Evolutionary conservation across 2,113 vertebrate species (phyloP).

Genomic region (Aythya baeri): DNA sequence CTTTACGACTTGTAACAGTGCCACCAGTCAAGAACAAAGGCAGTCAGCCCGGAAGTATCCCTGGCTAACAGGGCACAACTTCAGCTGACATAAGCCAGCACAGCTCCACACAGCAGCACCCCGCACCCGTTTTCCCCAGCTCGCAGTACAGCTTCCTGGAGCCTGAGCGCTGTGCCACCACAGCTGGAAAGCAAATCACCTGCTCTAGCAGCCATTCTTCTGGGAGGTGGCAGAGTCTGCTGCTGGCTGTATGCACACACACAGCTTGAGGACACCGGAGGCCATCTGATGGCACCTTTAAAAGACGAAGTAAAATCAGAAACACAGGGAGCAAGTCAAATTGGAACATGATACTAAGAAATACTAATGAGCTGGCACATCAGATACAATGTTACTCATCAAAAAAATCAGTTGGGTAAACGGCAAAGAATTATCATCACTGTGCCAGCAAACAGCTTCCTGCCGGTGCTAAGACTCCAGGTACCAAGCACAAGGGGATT

Average conservation of each 20-base stretch:
- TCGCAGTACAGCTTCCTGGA: not conserved
- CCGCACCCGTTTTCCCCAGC: not conserved
- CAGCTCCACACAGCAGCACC: not conserved
- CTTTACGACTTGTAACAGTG: not conserved
- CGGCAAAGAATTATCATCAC: constrained; percentile 44
- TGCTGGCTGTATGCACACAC: not conserved
- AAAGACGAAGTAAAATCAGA: not conserved
- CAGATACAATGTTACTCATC: constrained; percentile 43
- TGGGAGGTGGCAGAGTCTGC: not conserved
- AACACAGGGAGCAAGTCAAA: not conserved
- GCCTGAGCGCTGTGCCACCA: too few relatives aligned
- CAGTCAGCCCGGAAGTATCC: not conserved
- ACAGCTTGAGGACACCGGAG: not conserved
- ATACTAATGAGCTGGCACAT: constrained; percentile 7
- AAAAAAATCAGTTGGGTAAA: constrained; percentile 52
- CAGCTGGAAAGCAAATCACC: not conserved
- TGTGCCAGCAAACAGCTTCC: not conserved
- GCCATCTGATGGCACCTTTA: not conserved
- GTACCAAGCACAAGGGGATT: too few relatives aligned
- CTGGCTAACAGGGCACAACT: too few relatives aligned
- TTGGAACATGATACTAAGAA: too few relatives aligned
- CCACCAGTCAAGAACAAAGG: not conserved
- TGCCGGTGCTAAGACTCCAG: rapidly evolving
- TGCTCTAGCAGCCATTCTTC: not conserved
- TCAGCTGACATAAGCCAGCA: not conserved